phyloP scores from a whole-genome alignment of 2,797 vertebrate species.

The Heliangelus exortis region DNA sequence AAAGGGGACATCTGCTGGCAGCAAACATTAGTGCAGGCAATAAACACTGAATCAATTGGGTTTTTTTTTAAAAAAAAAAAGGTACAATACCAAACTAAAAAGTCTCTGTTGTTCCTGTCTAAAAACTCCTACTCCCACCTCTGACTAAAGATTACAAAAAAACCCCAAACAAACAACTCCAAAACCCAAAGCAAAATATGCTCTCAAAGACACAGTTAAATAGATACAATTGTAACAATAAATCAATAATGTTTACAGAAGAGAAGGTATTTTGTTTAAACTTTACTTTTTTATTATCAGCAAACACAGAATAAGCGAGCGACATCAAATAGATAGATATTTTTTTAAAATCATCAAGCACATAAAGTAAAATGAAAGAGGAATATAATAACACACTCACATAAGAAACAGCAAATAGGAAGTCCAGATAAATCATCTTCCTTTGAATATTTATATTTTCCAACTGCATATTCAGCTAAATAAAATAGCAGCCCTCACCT shows the following conservation, averaged over 20 bases:
- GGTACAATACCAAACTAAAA: neutral
- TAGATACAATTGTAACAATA: neutral
- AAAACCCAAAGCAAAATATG: neutral
- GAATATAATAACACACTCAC: neutral
- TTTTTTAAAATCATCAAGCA: neutral
- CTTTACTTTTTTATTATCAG: neutral
- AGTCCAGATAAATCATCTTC: neutral
- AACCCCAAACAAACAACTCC: too few relatives aligned
- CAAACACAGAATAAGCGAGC: neutral
- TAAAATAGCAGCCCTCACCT: neutral
- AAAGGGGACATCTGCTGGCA: slow-evolving; percentile 57
- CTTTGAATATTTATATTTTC: neutral
- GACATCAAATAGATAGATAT: neutral
- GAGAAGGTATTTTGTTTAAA: neutral
- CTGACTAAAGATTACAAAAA: neutral
- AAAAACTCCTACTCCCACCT: neutral
- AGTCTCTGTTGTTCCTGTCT: neutral
- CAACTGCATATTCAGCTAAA: neutral
- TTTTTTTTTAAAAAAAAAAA: neutral
- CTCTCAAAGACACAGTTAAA: neutral
- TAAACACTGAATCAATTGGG: neutral
- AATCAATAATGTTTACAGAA: neutral
- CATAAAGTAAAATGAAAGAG: neutral
- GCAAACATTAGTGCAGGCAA: neutral
- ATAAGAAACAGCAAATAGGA: neutral